Percentiles rank a stretch among this genome's conserved stretches.
These are phyloP conservation scores for Balearica regulorum DNA, from an alignment of 2,797 vertebrate genomes.

Conservation along the genomic window DNA sequence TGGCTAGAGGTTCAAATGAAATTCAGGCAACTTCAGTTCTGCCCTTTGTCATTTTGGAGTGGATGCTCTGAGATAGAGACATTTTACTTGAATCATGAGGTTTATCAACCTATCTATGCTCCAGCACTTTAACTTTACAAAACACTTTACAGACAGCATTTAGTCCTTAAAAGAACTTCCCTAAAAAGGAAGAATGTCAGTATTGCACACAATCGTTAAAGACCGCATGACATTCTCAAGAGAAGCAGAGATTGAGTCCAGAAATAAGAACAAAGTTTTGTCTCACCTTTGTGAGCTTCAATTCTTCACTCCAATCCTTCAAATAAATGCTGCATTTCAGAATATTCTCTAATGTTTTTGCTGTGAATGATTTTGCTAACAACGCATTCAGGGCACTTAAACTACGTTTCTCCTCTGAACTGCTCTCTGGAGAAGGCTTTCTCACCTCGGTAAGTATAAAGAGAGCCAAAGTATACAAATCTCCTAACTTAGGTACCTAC, in stretches of 20 bases:
- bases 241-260: neutral
- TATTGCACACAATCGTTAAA: neutral
- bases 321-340: neutral
- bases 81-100: neutral
- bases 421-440: slow-evolving; percentile 49
- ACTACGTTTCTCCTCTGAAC: neutral
- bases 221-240: neutral
- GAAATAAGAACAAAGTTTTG: neutral
- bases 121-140: neutral
- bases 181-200: neutral
- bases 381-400: slow-evolving; percentile 6
- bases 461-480: slow-evolving; percentile 36
- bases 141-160: neutral
- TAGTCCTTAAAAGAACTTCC: slow-evolving; percentile 1
- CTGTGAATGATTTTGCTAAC: neutral
- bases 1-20: neutral
- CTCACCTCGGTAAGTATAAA: slow-evolving; percentile 12
- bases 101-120: neutral
- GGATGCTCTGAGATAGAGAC: neutral
- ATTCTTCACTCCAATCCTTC: neutral
- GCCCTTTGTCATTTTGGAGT: slow-evolving; percentile 15
- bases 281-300: slow-evolving; percentile 8
- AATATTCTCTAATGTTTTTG: slow-evolving; percentile 15
- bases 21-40: neutral
- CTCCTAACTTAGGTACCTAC: slow-evolving; percentile 10